Conservation (phyloP, 37 sponge, comb jelly and placozoan genomes). For the Sycon ciliatum region DNA sequence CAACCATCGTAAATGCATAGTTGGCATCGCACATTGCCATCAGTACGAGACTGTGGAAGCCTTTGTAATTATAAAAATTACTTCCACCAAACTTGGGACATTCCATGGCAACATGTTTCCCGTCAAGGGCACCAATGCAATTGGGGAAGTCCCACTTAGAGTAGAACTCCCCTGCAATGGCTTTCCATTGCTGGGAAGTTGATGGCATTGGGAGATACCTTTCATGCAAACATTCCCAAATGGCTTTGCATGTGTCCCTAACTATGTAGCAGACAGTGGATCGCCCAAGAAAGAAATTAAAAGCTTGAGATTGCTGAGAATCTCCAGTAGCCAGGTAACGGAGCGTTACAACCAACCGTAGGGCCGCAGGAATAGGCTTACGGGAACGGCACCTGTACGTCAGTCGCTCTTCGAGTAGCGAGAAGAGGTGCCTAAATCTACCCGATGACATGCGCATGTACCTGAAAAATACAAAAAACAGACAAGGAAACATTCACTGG, state of each 20-base stretch:
- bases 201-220: neutral
- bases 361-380: slow-evolving; percentile 15
- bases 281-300: slow-evolving; percentile 17
- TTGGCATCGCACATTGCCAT: neutral
- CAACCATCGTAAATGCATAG: slow-evolving; percentile 33
- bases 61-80: slow-evolving; percentile 34
- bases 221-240: slow-evolving; percentile 11
- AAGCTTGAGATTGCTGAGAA: slow-evolving; percentile 1
- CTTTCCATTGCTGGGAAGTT: slow-evolving; percentile 23
- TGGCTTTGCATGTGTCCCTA: slow-evolving; percentile 22
- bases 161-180: slow-evolving; percentile 1
- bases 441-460: too few species aligned
- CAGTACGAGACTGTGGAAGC: slow-evolving; percentile 15
- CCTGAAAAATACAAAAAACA: too few species aligned
- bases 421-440: too few species aligned
- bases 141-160: slow-evolving; percentile 35
- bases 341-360: slow-evolving; percentile 36
- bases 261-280: slow-evolving; percentile 30
- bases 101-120: slow-evolving; percentile 42
- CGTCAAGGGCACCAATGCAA: slow-evolving; percentile 35
- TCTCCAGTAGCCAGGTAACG: slow-evolving; percentile 39
- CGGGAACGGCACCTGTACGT: neutral
- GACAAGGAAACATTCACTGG: too few species aligned
- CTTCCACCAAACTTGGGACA: slow-evolving; percentile 31
- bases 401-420: too few species aligned